These are phyloP conservation scores for Stichodactyla helianthus DNA, from an alignment of 64 coral and sea anemone genomes.

Conservation along the genomic window DNA sequence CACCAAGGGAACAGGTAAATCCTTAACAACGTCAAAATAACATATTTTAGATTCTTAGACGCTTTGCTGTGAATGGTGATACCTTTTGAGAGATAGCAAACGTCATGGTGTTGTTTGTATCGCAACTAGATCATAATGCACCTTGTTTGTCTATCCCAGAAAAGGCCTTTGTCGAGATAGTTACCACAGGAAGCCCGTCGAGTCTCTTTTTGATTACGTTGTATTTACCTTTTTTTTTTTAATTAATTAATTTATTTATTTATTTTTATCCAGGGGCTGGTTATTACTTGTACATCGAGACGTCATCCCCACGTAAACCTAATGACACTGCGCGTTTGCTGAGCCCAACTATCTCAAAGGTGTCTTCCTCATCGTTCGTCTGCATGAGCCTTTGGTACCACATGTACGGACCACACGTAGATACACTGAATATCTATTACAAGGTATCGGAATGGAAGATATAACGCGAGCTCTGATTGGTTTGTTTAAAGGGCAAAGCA, in stretches of 20 bases:
- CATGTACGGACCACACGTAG: constrained; percentile 78
- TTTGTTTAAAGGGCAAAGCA: no score
- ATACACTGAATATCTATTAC: constrained; percentile 69
- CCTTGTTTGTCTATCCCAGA: neutral
- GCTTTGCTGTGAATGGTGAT: neutral
- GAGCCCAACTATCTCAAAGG: constrained; percentile 26
- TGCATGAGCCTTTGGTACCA: constrained; percentile 87
- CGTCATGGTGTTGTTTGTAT: no score
- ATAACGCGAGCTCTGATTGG: neutral
- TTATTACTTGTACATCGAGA: constrained; percentile 77
- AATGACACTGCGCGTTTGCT: constrained; percentile 84
- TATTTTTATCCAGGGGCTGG: constrained; percentile 24
- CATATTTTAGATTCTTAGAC: neutral
- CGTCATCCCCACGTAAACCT: constrained; percentile 66
- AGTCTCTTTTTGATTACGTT: no score
- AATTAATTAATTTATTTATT: neutral
- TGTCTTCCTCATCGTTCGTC: constrained; percentile 18
- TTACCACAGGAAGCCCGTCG: no score
- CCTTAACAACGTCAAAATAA: neutral
- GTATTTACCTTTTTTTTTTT: no score
- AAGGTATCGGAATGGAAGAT: neutral
- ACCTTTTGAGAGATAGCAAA: neutral
- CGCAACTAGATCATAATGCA: neutral
- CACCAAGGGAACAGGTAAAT: constrained; percentile 29
- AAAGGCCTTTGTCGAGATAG: neutral